phyloP scores from a whole-genome alignment of 2,797 vertebrate genomes.

The Stomatorhinus walkeri region DNA sequence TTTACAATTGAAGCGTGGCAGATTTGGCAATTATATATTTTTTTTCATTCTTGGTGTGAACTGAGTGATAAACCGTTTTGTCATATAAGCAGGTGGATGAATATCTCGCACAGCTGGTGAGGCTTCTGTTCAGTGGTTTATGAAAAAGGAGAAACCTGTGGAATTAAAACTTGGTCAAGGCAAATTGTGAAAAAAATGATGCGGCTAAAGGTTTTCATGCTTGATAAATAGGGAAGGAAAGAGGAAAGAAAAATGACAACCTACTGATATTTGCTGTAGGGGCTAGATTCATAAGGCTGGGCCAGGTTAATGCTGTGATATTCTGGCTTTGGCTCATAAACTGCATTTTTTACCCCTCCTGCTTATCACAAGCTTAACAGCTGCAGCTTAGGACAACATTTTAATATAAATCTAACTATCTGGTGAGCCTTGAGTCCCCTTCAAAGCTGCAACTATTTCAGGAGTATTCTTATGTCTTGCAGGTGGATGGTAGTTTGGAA shows the following conservation, averaged over 20 bases:
- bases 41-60: neutral
- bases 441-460: neutral
- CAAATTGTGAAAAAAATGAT: neutral
- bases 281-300: neutral
- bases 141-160: neutral
- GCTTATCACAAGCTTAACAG: conserved; percentile 5
- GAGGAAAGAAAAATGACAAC: neutral
- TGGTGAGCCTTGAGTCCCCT: neutral
- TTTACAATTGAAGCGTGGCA: neutral
- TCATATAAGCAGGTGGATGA: conserved; percentile 7
- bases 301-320: neutral
- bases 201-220: neutral
- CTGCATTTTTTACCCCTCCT: neutral
- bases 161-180: conserved; percentile 10
- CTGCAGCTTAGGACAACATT: neutral
- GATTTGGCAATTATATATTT: neutral
- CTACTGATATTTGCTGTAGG: neutral
- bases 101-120: neutral
- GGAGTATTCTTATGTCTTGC: neutral
- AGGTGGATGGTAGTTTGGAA: neutral
- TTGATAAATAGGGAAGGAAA: neutral
- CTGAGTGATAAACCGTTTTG: neutral
- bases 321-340: neutral
- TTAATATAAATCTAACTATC: conserved; percentile 11
- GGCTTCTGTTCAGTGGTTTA: neutral